Evolutionary conservation across 2,113 vertebrate species (phyloP).

Genomic region (Ceuthmochares aereus): DNA sequence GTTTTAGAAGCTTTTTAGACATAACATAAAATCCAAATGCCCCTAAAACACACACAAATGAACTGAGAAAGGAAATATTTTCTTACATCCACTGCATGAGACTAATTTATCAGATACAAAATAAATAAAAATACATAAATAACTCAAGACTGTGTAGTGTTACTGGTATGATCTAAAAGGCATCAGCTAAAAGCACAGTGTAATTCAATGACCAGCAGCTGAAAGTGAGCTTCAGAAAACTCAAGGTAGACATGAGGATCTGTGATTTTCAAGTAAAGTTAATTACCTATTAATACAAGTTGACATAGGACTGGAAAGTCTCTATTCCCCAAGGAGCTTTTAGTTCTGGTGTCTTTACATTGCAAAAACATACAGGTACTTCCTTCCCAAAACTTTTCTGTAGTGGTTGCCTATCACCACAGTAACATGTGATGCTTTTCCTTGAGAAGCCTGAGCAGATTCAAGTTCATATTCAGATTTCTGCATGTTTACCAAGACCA

Average conservation of each 20-base stretch:
- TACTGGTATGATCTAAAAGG: not conserved
- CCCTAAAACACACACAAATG: not conserved
- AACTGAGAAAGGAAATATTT: not conserved
- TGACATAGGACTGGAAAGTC: not conserved
- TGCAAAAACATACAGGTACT: not conserved
- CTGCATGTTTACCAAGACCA: not conserved
- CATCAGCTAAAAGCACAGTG: not conserved
- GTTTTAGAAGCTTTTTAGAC: not conserved
- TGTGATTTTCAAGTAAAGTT: not conserved
- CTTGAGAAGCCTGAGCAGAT: not conserved
- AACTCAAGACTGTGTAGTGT: rapidly evolving
- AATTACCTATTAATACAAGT: not conserved
- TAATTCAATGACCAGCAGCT: not conserved
- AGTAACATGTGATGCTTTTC: not conserved
- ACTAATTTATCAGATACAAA: not conserved
- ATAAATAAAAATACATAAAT: not conserved
- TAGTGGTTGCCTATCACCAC: not conserved
- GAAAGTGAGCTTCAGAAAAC: not conserved
- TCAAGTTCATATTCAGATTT: not conserved
- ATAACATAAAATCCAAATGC: not conserved
- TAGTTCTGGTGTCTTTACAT: not conserved
- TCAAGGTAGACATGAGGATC: not conserved
- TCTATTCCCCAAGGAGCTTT: not conserved
- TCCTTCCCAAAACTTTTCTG: not conserved
- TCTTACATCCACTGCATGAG: not conserved